phyloP scores from a whole-genome alignment of 92 coral and sea anemone species.

The Desmophyllum pertusum region DNA sequence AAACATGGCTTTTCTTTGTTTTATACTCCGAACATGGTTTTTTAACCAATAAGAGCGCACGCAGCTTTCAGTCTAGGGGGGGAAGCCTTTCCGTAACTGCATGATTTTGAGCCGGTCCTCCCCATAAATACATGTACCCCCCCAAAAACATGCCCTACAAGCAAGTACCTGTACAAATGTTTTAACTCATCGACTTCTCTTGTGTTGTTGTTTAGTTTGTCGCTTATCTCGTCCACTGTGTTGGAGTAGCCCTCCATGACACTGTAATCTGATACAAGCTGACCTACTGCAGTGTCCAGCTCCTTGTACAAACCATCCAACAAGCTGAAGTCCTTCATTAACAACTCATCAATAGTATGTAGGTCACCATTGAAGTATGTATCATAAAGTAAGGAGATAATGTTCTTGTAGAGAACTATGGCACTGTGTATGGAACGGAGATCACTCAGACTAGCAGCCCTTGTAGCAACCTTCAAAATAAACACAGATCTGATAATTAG shows the following conservation, averaged over 20 bases:
- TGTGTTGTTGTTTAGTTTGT: conserved; percentile 58
- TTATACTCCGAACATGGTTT: no score
- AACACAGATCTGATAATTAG: not conserved
- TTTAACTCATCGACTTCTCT: conserved; percentile 57
- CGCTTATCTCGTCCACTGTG: conserved; percentile 75
- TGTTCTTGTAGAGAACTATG: conserved; percentile 65
- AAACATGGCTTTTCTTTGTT: no score
- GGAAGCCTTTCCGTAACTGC: no score
- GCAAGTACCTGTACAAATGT: conserved; percentile 64
- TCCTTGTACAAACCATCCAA: conserved; percentile 52
- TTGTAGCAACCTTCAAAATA: conserved; percentile 72
- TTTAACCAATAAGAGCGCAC: no score
- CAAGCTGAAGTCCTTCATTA: conserved; percentile 60
- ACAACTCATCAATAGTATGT: conserved; percentile 41
- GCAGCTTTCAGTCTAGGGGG: no score
- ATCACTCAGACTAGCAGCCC: conserved; percentile 78
- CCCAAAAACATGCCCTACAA: not conserved
- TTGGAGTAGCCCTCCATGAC: conserved; percentile 90
- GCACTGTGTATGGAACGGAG: conserved; percentile 73
- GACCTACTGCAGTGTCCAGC: conserved; percentile 79
- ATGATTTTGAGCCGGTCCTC: no score
- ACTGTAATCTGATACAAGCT: conserved; percentile 72
- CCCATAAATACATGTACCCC: no score
- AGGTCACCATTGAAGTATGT: conserved; percentile 16
- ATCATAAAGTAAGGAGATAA: conserved; percentile 28